These are phyloP conservation scores for Physella acuta DNA, from an alignment of 1,140 invertebrate genomes.

Conservation along the genomic window DNA sequence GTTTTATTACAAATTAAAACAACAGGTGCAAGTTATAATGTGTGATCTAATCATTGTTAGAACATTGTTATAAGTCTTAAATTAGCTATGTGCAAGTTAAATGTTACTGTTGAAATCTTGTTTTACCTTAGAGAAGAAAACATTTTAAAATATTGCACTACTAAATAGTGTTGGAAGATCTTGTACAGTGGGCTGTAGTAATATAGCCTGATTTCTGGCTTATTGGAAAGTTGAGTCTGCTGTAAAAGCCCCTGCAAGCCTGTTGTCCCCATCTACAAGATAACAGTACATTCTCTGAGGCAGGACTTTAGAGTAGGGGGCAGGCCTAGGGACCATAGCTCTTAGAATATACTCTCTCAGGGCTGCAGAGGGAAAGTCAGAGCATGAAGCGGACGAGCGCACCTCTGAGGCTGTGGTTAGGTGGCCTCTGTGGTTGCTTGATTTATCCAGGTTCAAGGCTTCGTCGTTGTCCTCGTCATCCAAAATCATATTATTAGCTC, in stretches of 20 bases:
- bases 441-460: neutral
- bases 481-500: conserved; percentile 49
- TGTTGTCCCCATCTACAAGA: conserved; percentile 68
- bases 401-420: neutral
- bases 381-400: conserved; percentile 27
- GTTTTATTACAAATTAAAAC: too few species aligned
- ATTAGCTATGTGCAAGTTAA: too few species aligned
- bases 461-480: conserved; percentile 33
- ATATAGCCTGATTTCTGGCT: too few species aligned
- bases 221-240: conserved; percentile 70
- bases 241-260: conserved; percentile 72
- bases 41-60: too few species aligned
- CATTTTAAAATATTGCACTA: too few species aligned
- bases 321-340: conserved; percentile 66
- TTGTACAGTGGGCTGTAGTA: too few species aligned
- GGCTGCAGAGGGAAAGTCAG: conserved; percentile 65
- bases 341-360: conserved; percentile 73
- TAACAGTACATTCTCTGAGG: conserved; percentile 72
- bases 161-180: too few species aligned
- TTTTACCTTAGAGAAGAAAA: too few species aligned
- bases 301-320: conserved; percentile 66
- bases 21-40: too few species aligned
- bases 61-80: too few species aligned
- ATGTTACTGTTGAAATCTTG: too few species aligned
- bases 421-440: neutral